These are phyloP conservation scores for Plectropomus leopardus DNA, from an alignment of 2,113 vertebrate species.

Conservation along the genomic window DNA sequence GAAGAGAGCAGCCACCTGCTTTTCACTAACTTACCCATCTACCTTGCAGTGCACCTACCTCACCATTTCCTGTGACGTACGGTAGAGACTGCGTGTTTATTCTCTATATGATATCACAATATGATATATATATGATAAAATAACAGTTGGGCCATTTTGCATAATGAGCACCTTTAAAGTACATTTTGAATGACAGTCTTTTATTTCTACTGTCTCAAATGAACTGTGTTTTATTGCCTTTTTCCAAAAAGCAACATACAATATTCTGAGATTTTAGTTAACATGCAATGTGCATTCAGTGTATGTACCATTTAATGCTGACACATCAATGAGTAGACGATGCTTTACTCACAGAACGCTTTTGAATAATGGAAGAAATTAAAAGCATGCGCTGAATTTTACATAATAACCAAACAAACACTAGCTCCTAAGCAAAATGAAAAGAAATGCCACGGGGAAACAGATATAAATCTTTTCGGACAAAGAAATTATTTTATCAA, in stretches of 20 bases:
- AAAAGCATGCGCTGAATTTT: background rate
- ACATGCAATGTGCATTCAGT: background rate
- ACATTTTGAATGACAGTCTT: background rate
- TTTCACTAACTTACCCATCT: no score
- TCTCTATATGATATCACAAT: no score
- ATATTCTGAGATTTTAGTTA: constrained; percentile 3
- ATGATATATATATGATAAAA: background rate
- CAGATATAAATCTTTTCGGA: constrained; percentile 9
- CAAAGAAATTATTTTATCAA: constrained; percentile 15
- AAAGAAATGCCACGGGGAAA: background rate
- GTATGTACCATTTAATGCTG: constrained; percentile 14
- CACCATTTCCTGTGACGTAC: no score
- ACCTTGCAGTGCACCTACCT: no score
- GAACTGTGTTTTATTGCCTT: constrained; percentile 43
- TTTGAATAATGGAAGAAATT: constrained; percentile 11
- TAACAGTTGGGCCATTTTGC: background rate
- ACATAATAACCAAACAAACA: background rate
- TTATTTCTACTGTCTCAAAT: background rate
- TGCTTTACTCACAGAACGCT: constrained; percentile 6
- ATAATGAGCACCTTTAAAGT: background rate
- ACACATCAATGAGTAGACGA: background rate
- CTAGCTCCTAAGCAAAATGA: background rate
- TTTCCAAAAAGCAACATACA: constrained; percentile 25
- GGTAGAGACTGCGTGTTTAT: no score
- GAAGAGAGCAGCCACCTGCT: no score